Conservation (phyloP, 2,113 vertebrate species). For the Danionella cerebrum region DNA sequence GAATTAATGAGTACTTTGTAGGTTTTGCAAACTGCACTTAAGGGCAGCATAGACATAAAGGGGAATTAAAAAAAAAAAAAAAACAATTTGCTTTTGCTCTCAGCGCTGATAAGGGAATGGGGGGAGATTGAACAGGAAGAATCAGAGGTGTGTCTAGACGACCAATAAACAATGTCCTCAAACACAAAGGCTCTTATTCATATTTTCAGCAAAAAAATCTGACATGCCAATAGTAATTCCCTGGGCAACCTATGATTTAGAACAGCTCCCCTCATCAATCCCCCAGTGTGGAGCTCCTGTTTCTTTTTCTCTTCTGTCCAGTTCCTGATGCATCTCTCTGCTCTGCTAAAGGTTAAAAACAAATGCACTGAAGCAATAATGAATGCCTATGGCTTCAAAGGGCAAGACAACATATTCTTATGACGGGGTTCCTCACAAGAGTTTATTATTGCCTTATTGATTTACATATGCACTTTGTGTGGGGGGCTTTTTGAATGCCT, state of each 20-base stretch:
- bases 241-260: conserved; percentile 15
- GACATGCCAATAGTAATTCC: conserved; percentile 34
- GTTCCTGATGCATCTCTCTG: conserved; percentile 26
- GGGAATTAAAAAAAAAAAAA: neutral
- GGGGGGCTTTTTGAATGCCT: conserved; percentile 23
- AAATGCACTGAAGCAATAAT: conserved; percentile 34
- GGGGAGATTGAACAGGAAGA: conserved; percentile 16
- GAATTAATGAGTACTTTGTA: conserved; percentile 23
- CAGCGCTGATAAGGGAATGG: conserved; percentile 23
- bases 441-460: conserved; percentile 36
- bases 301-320: conserved; percentile 3
- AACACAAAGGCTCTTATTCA: conserved; percentile 37
- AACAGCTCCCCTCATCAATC: conserved; percentile 13
- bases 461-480: conserved; percentile 38
- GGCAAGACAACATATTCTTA: conserved; percentile 32
- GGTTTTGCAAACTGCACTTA: conserved; percentile 28
- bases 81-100: conserved; percentile 13
- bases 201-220: conserved; percentile 23
- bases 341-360: conserved; percentile 36
- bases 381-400: conserved; percentile 40
- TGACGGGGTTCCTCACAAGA: conserved; percentile 28
- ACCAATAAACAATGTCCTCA: conserved; percentile 19
- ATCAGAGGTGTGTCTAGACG: neutral
- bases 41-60: conserved; percentile 9
- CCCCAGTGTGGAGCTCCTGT: conserved; percentile 16